Evolutionary conservation across 2,113 vertebrate species (phyloP).

Genomic region (Lepisosteus oculatus): DNA sequence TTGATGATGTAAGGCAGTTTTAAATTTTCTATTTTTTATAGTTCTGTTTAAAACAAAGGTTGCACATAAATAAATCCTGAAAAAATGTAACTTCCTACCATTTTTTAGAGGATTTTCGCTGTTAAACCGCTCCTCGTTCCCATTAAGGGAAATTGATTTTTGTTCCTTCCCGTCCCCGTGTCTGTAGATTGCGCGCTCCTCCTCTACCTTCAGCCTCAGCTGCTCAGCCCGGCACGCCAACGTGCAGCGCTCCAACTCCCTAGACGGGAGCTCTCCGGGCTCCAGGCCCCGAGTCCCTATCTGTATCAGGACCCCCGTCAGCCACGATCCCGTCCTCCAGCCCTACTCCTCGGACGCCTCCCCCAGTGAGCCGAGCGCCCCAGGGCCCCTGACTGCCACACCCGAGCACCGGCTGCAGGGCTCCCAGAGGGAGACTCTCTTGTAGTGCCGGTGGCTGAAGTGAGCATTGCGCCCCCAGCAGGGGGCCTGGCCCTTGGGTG

Average conservation of each 20-base stretch:
- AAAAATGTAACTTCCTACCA: slow-evolving; percentile 1
- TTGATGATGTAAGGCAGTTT: too few relatives aligned
- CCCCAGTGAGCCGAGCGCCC: slow-evolving; percentile 2
- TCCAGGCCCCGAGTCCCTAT: slow-evolving; percentile 55
- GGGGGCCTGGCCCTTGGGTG: too few relatives aligned
- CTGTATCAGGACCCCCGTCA: slow-evolving; percentile 54
- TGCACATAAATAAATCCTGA: too few relatives aligned
- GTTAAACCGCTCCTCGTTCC: slow-evolving; percentile 23
- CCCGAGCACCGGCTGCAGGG: background rate
- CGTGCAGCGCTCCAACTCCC: slow-evolving; percentile 74
- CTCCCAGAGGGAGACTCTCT: background rate
- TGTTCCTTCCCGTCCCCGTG: slow-evolving; percentile 35
- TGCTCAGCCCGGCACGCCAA: slow-evolving; percentile 62
- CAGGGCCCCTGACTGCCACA: slow-evolving; percentile 10
- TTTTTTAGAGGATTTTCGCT: slow-evolving; percentile 25
- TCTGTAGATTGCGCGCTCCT: slow-evolving; percentile 73
- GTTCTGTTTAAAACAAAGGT: too few relatives aligned
- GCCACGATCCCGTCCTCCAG: slow-evolving; percentile 36
- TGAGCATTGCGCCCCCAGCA: background rate
- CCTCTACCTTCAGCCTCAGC: slow-evolving; percentile 71
- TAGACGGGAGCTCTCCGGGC: slow-evolving; percentile 60
- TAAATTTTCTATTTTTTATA: too few relatives aligned
- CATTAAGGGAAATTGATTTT: slow-evolving; percentile 17
- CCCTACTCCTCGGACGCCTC: slow-evolving; percentile 15
- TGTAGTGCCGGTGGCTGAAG: background rate